phyloP scores from a whole-genome alignment of 2,113 vertebrate species.

The Carettochelys insculpta region DNA sequence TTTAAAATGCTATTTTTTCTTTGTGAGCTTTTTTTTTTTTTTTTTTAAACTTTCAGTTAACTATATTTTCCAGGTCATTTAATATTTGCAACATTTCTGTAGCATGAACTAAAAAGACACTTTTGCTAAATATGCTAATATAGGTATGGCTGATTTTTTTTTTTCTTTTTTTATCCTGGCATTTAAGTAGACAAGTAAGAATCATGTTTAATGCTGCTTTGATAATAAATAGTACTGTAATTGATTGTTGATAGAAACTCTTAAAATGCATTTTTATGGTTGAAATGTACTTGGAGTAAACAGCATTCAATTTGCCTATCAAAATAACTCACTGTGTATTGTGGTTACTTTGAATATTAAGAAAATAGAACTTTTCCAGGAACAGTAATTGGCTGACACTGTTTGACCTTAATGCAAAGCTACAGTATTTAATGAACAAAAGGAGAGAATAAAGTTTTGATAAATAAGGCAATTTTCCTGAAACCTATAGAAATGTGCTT shows the following conservation, averaged over 20 bases:
- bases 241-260: slow-evolving; percentile 71
- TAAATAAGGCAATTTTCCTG: slow-evolving; percentile 77
- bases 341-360: slow-evolving; percentile 66
- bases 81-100: slow-evolving; percentile 47
- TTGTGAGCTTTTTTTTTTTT: background rate
- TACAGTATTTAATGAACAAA: slow-evolving; percentile 78
- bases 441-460: slow-evolving; percentile 74
- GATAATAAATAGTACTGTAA: slow-evolving; percentile 66
- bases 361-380: slow-evolving; percentile 59
- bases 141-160: slow-evolving; percentile 24
- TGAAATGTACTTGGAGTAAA: slow-evolving; percentile 69
- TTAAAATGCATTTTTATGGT: slow-evolving; percentile 69
- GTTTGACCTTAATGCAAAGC: slow-evolving; percentile 74
- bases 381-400: slow-evolving; percentile 76
- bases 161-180: slow-evolving; percentile 38
- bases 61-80: slow-evolving; percentile 58
- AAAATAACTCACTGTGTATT: slow-evolving; percentile 73
- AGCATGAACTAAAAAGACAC: slow-evolving; percentile 53
- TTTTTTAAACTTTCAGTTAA: slow-evolving; percentile 22
- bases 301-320: slow-evolving; percentile 69
- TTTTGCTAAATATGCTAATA: slow-evolving; percentile 64
- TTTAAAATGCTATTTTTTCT: slow-evolving; percentile 15
- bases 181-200: slow-evolving; percentile 59
- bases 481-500: slow-evolving; percentile 72
- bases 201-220: slow-evolving; percentile 59